phyloP scores from a whole-genome alignment of 2,888 invertebrate species.

The Cheilosia impressa region DNA sequence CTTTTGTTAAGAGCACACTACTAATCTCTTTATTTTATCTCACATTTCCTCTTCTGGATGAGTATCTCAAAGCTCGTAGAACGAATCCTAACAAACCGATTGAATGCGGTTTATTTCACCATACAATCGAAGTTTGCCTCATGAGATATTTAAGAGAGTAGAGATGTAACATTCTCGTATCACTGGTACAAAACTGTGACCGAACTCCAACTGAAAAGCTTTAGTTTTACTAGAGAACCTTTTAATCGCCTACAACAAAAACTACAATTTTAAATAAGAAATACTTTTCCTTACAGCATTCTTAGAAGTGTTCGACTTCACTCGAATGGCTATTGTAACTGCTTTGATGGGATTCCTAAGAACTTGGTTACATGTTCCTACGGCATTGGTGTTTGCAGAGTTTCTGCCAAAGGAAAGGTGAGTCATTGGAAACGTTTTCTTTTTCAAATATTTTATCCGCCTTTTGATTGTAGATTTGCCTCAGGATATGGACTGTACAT shows the following conservation, averaged over 20 bases:
- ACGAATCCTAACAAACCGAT: no score
- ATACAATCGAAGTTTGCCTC: no score
- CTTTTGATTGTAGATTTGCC: constrained; percentile 85
- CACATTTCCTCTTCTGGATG: no score
- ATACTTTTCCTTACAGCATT: constrained; percentile 84
- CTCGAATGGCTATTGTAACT: constrained; percentile 86
- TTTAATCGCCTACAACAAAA: background rate
- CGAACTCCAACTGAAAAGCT: no score
- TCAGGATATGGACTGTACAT: constrained; percentile 90
- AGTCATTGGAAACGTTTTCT: background rate
- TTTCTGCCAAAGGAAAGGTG: constrained; percentile 86
- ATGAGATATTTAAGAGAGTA: no score
- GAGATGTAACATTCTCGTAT: no score
- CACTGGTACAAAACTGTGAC: no score
- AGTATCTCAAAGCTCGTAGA: no score
- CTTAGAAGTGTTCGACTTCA: constrained; percentile 84
- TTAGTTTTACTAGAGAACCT: background rate
- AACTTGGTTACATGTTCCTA: constrained; percentile 88
- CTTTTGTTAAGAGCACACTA: no score
- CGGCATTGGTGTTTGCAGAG: constrained; percentile 89
- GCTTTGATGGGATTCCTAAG: constrained; percentile 88
- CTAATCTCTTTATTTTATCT: no score
- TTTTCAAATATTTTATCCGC: background rate
- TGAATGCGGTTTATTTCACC: no score
- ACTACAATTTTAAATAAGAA: no score